Evolutionary conservation across 2,888 invertebrate species (phyloP).

Genomic region (Himalopsyche kuldschensis): DNA sequence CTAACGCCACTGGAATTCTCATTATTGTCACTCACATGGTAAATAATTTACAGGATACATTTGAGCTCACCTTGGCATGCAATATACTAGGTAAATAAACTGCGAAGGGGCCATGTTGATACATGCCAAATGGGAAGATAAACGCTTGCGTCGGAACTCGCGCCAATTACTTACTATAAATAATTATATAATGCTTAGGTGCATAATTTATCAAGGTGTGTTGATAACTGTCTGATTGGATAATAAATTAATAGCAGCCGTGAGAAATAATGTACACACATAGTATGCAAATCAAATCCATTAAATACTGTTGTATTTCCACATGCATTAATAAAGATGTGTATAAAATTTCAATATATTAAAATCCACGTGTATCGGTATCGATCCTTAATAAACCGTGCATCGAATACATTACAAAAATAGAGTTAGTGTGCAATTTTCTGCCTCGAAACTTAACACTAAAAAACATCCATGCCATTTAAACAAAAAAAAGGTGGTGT

Average conservation of each 20-base stretch:
- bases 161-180: neutral
- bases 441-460: no score
- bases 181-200: neutral
- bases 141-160: neutral
- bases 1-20: neutral
- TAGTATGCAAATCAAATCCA: no score
- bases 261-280: neutral
- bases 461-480: no score
- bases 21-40: neutral
- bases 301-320: no score
- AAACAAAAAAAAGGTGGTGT: no score
- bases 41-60: neutral
- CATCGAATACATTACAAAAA: no score
- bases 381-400: no score
- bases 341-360: no score
- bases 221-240: neutral
- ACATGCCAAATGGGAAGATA: neutral
- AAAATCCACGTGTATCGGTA: no score
- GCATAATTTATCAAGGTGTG: neutral
- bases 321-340: no score
- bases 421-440: no score
- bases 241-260: neutral
- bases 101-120: neutral
- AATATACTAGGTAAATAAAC: neutral
- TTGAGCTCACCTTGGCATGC: neutral